phyloP scores from a whole-genome alignment of 2,888 invertebrate species.

The Timema cristinae region DNA sequence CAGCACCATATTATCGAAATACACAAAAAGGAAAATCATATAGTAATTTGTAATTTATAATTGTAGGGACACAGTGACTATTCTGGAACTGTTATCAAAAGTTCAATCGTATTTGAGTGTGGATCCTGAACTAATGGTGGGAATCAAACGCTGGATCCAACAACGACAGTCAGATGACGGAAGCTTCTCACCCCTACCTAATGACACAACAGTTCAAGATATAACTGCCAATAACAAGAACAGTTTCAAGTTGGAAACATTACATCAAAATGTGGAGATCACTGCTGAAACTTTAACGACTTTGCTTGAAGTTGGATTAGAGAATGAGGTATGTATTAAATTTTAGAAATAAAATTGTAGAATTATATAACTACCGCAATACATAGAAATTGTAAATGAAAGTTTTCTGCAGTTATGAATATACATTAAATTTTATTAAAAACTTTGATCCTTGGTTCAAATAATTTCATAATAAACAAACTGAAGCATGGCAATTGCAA shows the following conservation, averaged over 20 bases:
- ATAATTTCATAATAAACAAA: too few relatives aligned
- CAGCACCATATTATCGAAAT: too few relatives aligned
- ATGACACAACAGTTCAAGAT: conserved; percentile 36
- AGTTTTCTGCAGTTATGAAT: too few relatives aligned
- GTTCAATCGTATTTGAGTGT: conserved; percentile 59
- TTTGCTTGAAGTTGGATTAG: conserved; percentile 58
- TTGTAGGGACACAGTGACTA: conserved; percentile 49
- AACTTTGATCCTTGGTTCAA: too few relatives aligned
- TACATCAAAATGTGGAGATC: conserved; percentile 53
- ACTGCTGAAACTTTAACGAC: conserved; percentile 60
- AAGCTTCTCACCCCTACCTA: conserved; percentile 45
- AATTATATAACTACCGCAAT: too few relatives aligned
- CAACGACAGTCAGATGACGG: conserved; percentile 57
- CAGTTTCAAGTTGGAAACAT: not conserved
- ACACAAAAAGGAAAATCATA: too few relatives aligned
- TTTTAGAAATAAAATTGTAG: too few relatives aligned
- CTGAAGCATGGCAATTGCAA: too few relatives aligned
- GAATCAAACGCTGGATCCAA: conserved; percentile 60
- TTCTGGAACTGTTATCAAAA: conserved; percentile 56
- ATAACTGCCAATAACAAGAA: conserved; percentile 42
- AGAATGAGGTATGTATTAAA: conserved; percentile 56
- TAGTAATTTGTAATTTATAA: too few relatives aligned
- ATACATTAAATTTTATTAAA: too few relatives aligned
- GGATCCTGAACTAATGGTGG: conserved; percentile 57
- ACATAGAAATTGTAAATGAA: too few relatives aligned